A percentile compares a stretch with the other conserved stretches of the same genome.
phyloP scores from a whole-genome alignment of 2,113 vertebrate species.

The Haemorhous mexicanus region DNA sequence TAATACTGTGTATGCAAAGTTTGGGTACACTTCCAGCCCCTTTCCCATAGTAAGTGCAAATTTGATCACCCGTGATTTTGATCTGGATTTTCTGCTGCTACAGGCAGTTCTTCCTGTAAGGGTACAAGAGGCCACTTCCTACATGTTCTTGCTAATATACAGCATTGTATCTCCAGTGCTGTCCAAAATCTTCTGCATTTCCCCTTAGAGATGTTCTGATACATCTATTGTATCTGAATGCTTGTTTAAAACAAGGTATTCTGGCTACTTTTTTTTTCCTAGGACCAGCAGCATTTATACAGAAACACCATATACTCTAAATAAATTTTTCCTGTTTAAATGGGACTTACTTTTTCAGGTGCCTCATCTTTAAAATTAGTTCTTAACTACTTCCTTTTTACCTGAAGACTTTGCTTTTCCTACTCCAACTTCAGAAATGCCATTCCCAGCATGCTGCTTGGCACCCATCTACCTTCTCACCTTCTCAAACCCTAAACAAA shows the following conservation, averaged over 20 bases:
- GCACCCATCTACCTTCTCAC: background rate
- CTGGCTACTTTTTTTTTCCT: background rate
- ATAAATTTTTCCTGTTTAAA: background rate
- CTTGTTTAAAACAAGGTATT: background rate
- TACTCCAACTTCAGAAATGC: background rate
- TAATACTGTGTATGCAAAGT: background rate
- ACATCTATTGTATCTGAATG: background rate
- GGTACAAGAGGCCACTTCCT: background rate
- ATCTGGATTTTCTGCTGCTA: background rate
- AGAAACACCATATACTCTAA: background rate
- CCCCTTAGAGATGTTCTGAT: background rate
- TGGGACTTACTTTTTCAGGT: background rate
- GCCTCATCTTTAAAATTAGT: background rate
- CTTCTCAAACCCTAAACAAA: background rate
- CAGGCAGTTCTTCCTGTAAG: background rate
- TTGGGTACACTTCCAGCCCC: background rate
- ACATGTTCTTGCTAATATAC: rapidly evolving
- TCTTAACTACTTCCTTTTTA: background rate
- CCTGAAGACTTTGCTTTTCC: background rate
- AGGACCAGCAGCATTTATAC: background rate
- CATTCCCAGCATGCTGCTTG: background rate
- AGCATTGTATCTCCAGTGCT: background rate
- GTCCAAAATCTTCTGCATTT: background rate
- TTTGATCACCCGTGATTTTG: background rate
- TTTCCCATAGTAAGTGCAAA: background rate